These are phyloP conservation scores for Micrasema minimum DNA, from an alignment of 1,140 invertebrate species.

Conservation along the genomic window DNA sequence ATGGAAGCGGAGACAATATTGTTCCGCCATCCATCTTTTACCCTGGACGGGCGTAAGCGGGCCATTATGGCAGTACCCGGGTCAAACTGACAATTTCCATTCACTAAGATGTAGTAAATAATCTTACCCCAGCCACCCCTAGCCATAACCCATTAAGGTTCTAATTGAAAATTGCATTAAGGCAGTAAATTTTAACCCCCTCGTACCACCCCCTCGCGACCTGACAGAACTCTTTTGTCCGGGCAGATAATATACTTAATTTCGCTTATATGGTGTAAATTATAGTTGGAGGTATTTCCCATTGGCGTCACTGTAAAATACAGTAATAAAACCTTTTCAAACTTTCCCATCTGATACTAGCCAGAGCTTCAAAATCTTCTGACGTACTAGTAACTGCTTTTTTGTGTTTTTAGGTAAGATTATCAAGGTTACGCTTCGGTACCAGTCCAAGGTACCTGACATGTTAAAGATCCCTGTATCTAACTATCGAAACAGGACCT, in stretches of 20 bases:
- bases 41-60: conserved; percentile 10
- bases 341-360: neutral
- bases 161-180: conserved; percentile 69
- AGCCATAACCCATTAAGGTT: conserved; percentile 66
- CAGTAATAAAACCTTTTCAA: neutral
- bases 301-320: conserved; percentile 1
- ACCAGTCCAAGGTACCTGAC: too few species aligned
- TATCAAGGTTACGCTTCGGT: too few species aligned
- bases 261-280: conserved; percentile 45
- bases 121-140: conserved; percentile 38
- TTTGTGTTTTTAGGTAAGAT: neutral
- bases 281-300: conserved; percentile 20
- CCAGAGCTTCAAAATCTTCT: too few species aligned
- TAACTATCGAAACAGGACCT: too few species aligned
- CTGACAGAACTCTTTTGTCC: conserved; percentile 43
- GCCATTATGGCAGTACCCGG: conserved; percentile 14
- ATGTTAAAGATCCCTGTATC: too few species aligned
- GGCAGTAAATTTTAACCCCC: conserved; percentile 62
- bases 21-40: conserved; percentile 30
- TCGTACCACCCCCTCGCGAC: conserved; percentile 4
- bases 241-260: conserved; percentile 48
- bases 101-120: conserved; percentile 52
- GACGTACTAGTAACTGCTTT: too few species aligned
- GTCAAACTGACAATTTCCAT: conserved; percentile 44
- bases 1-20: conserved; percentile 24